Conservation (phyloP, 2,797 vertebrate genomes). For the Sebastes cheni region DNA sequence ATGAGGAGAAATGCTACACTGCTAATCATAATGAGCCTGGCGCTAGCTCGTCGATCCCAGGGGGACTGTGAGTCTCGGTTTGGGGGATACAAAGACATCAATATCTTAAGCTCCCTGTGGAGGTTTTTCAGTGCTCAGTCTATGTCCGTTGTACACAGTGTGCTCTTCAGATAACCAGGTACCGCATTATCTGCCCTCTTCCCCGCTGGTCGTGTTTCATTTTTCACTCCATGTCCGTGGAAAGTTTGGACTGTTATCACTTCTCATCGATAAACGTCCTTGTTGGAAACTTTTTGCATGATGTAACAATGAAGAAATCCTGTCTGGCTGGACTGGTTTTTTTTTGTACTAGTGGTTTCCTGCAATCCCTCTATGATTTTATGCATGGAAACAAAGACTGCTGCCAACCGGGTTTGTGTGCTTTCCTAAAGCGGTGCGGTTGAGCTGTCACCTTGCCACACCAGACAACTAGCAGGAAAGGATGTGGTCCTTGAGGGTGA, state of each 20-base stretch:
- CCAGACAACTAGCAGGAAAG: constrained; percentile 55
- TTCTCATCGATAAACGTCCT: background rate
- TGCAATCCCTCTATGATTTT: constrained; percentile 44
- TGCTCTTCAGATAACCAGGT: constrained; percentile 30
- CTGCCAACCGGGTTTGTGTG: constrained; percentile 50
- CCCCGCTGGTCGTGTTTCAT: background rate
- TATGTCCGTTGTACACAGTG: constrained; percentile 15
- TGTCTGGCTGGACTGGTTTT: background rate
- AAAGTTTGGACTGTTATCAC: constrained; percentile 8
- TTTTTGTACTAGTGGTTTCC: constrained; percentile 35
- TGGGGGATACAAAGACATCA: constrained; percentile 54
- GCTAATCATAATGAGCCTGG: constrained; percentile 61
- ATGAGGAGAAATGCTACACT: constrained; percentile 42
- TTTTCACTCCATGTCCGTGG: constrained; percentile 1
- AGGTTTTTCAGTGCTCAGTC: constrained; percentile 20
- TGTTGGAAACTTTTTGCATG: constrained; percentile 20
- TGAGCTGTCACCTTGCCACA: constrained; percentile 64
- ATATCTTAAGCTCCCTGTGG: constrained; percentile 46
- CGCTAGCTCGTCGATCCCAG: constrained; percentile 32
- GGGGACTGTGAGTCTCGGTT: constrained; percentile 36
- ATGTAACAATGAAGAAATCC: constrained; percentile 44
- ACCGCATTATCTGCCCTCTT: constrained; percentile 13
- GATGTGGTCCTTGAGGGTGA: constrained; percentile 63
- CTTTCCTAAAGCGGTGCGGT: constrained; percentile 53
- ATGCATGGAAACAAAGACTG: constrained; percentile 41